A percentile compares a stretch with the other conserved stretches of the same genome.
phyloP scores from a whole-genome alignment of 2,888 invertebrate genomes.

The Cephus spinipes region DNA sequence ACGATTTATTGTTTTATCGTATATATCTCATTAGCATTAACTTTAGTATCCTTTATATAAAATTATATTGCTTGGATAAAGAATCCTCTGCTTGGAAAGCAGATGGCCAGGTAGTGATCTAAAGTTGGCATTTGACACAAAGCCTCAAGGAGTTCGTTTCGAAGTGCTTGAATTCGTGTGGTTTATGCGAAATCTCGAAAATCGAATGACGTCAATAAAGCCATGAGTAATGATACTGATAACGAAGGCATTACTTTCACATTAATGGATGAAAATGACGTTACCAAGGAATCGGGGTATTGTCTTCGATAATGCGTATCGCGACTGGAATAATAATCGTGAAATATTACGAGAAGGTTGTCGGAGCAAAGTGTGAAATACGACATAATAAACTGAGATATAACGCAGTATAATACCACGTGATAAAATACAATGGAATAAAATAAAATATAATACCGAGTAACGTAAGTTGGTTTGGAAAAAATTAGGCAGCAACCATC shows the following conservation, averaged over 20 bases:
- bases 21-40: not conserved
- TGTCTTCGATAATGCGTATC: not conserved
- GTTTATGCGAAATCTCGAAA: not conserved
- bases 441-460: not conserved
- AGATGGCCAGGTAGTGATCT: not conserved
- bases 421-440: not conserved
- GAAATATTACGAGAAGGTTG: not conserved
- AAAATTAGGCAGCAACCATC: not conserved
- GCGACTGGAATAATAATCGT: not conserved
- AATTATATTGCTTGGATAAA: not conserved
- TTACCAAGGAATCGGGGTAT: not conserved
- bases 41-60: not conserved
- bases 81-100: not conserved
- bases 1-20: not conserved
- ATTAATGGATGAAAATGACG: not conserved
- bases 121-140: not conserved
- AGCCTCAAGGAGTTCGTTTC: not conserved
- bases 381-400: not conserved
- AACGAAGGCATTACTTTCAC: not conserved
- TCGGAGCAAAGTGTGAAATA: not conserved
- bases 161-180: not conserved
- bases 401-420: not conserved
- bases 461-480: not conserved
- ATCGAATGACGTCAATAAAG: not conserved
- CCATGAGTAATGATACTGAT: not conserved